Evolutionary conservation across 53 echinoderm and acorn worm species (phyloP).

Genomic region (Echinometra lucunter): DNA sequence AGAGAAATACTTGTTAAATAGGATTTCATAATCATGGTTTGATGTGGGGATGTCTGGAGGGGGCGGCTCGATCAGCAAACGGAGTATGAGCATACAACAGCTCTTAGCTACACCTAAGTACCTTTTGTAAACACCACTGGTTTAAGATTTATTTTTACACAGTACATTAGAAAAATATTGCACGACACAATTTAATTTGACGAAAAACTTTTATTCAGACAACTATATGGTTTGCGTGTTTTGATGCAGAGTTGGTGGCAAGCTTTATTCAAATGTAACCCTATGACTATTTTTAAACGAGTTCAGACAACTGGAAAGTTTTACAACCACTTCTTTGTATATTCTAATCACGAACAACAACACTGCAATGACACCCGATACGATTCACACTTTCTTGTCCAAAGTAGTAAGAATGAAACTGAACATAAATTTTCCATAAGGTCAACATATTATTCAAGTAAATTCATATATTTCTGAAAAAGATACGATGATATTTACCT

Average conservation of each 20-base stretch:
- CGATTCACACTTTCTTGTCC: not conserved
- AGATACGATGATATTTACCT: not conserved
- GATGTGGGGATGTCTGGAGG: too few species aligned
- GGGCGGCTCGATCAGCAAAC: too few species aligned
- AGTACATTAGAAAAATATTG: not conserved
- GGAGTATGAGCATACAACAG: too few species aligned
- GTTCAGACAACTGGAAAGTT: not conserved
- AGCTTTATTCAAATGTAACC: not conserved
- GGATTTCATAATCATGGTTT: too few species aligned
- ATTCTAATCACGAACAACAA: constrained; percentile 23
- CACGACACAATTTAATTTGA: not conserved
- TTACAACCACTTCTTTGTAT: not conserved
- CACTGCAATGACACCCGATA: constrained; percentile 4
- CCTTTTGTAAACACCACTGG: too few species aligned
- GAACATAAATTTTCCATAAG: not conserved
- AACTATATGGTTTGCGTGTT: not conserved
- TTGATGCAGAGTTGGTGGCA: not conserved
- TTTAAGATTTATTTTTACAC: not conserved
- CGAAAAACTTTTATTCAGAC: constrained; percentile 20
- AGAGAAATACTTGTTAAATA: too few species aligned
- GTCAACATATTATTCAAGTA: not conserved
- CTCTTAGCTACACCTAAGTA: too few species aligned
- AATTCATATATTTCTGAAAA: not conserved
- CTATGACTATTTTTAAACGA: not conserved
- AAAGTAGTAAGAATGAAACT: not conserved